phyloP scores from a whole-genome alignment of 2,113 vertebrate species.

The Mormyrus iriodes region DNA sequence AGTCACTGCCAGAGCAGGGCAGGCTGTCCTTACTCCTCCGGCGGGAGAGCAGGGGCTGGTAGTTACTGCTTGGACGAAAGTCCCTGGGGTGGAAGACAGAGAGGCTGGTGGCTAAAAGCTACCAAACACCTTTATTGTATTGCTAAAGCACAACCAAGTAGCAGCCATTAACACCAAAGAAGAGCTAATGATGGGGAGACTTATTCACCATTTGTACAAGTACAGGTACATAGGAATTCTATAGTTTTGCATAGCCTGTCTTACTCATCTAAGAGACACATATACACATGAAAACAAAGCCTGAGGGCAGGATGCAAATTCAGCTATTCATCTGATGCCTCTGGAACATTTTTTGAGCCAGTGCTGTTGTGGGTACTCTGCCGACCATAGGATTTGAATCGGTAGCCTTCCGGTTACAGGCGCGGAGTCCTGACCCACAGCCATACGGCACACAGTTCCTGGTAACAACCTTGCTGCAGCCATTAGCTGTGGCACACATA shows the following conservation, averaged over 20 bases:
- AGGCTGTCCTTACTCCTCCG: constrained; percentile 40
- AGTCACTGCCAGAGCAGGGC: constrained; percentile 36
- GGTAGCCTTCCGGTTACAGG: background rate
- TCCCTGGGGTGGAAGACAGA: background rate
- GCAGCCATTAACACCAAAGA: background rate
- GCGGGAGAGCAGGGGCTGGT: constrained; percentile 24
- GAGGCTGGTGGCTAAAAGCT: background rate
- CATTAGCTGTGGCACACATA: too few species aligned
- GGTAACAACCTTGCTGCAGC: background rate
- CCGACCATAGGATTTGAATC: background rate
- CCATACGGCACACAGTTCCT: background rate
- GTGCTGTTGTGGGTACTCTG: background rate
- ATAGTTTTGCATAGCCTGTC: too few species aligned
- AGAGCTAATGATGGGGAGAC: background rate
- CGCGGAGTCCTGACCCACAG: background rate
- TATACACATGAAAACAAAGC: too few species aligned
- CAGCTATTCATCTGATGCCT: too few species aligned
- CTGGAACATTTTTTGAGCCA: too few species aligned
- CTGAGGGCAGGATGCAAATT: too few species aligned
- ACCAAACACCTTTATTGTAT: background rate
- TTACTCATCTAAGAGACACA: too few species aligned
- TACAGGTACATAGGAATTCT: too few species aligned
- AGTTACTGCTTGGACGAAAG: constrained; percentile 27
- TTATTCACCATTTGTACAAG: too few species aligned
- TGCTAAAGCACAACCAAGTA: too few species aligned